A percentile compares a stretch with the other conserved stretches of the same genome.
Conservation (phyloP, 2,113 vertebrate species). For the Egretta garzetta region DNA sequence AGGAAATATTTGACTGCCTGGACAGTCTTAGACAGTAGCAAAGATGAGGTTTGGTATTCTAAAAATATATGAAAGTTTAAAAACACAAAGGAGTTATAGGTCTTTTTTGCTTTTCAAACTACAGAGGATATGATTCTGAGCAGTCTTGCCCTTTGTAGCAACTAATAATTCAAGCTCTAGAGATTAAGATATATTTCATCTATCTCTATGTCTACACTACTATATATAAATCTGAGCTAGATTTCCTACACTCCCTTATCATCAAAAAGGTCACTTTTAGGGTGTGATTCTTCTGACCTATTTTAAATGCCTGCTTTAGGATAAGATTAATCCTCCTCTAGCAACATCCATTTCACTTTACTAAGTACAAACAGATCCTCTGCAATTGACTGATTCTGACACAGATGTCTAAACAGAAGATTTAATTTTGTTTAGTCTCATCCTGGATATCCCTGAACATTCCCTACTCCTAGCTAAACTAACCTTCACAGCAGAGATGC, state of each 20-base stretch:
- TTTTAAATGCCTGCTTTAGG: not conserved
- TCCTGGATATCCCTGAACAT: not conserved
- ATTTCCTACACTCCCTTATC: not conserved
- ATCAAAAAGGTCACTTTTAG: not conserved
- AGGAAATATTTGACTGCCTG: too few species aligned
- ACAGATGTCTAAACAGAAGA: not conserved
- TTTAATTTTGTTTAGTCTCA: not conserved
- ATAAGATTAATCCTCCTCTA: not conserved
- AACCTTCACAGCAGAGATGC: not conserved
- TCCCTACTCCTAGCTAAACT: not conserved
- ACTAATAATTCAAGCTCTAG: not conserved
- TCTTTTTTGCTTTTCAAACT: not conserved
- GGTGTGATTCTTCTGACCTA: not conserved
- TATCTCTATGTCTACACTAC: not conserved
- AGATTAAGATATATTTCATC: not conserved
- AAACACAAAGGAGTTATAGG: not conserved
- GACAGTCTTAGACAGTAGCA: not conserved
- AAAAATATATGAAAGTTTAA: not conserved
- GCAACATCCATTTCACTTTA: not conserved
- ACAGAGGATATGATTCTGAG: not conserved
- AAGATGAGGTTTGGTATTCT: not conserved
- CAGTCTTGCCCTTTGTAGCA: not conserved
- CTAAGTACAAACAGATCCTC: not conserved
- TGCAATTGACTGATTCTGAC: not conserved
- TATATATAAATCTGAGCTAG: not conserved